Percentiles rank a stretch among this genome's conserved stretches.
phyloP scores from a whole-genome alignment of 2,113 vertebrate species.

The Pseudopipra pipra region DNA sequence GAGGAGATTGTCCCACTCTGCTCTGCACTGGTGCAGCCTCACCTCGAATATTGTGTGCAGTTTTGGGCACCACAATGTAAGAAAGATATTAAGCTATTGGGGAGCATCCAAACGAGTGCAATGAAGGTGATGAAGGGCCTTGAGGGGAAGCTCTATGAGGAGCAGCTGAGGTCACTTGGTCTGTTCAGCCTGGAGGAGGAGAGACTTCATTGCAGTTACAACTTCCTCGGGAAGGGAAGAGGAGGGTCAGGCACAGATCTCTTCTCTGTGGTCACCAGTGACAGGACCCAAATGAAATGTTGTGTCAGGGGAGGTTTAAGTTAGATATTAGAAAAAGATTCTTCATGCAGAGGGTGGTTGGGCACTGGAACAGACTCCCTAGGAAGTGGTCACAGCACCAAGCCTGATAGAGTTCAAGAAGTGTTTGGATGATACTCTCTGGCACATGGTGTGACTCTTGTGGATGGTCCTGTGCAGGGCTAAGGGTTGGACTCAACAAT shows the following conservation, averaged over 20 bases:
- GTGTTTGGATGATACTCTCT: not conserved
- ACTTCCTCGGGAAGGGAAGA: not conserved
- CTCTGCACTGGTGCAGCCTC: not conserved
- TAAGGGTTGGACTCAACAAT: not conserved
- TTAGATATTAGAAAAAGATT: not conserved
- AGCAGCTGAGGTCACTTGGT: not conserved
- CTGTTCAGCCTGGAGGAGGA: not conserved
- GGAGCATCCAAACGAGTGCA: not conserved
- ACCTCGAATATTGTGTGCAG: not conserved
- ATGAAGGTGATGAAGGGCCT: not conserved
- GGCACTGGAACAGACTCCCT: not conserved
- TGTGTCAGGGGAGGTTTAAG: not conserved
- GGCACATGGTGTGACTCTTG: not conserved
- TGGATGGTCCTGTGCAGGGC: not conserved
- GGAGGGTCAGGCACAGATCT: not conserved
- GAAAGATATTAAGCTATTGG: not conserved
- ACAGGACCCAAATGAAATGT: not conserved
- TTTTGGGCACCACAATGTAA: not conserved
- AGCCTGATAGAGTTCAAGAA: not conserved
- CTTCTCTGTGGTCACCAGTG: not conserved
- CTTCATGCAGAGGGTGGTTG: not conserved
- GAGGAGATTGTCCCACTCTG: not conserved
- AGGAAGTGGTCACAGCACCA: not conserved
- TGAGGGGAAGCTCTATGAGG: not conserved
- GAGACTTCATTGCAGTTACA: not conserved